Percentiles rank a stretch among this genome's conserved stretches.
Evolutionary conservation across 1,140 invertebrate species (phyloP).

Genomic region (Eumeta japonica): DNA sequence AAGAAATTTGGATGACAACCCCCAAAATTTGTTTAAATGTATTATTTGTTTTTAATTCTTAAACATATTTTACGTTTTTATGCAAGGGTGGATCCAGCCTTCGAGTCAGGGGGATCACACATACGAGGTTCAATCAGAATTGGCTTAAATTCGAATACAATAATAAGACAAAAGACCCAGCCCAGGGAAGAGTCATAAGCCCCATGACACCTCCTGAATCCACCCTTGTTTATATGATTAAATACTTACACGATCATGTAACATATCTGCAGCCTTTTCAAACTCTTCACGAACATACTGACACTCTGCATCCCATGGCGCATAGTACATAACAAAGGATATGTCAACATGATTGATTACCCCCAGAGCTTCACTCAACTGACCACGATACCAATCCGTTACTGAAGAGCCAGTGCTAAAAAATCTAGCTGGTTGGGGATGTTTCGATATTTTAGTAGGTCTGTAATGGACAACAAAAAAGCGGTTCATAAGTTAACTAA

Average conservation of each 20-base stretch:
- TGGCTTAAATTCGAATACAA: too few species aligned
- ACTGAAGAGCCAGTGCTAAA: slow-evolving; percentile 66
- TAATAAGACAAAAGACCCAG: too few species aligned
- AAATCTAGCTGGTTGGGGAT: slow-evolving; percentile 67
- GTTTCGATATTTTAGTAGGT: slow-evolving; percentile 65
- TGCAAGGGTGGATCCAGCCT: too few species aligned
- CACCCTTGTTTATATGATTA: too few species aligned
- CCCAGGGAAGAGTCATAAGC: too few species aligned
- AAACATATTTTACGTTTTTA: too few species aligned
- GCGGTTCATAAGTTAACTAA: too few species aligned
- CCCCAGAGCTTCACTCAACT: slow-evolving; percentile 64
- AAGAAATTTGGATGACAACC: too few species aligned
- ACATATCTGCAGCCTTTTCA: slow-evolving; percentile 68
- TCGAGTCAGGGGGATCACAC: too few species aligned
- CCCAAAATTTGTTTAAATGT: too few species aligned
- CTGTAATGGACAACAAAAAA: slow-evolving; percentile 42
- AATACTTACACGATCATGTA: slow-evolving; percentile 66
- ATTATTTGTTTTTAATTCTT: too few species aligned
- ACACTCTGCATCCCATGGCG: slow-evolving; percentile 84
- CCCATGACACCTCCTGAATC: background rate
- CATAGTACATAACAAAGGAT: slow-evolving; percentile 85
- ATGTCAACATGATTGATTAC: slow-evolving; percentile 63
- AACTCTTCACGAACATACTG: slow-evolving; percentile 70
- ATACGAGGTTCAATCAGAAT: too few species aligned
- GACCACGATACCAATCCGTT: slow-evolving; percentile 72